Evolutionary conservation across 2,113 vertebrate species (phyloP).

Genomic region (Lampris megalopsis): DNA sequence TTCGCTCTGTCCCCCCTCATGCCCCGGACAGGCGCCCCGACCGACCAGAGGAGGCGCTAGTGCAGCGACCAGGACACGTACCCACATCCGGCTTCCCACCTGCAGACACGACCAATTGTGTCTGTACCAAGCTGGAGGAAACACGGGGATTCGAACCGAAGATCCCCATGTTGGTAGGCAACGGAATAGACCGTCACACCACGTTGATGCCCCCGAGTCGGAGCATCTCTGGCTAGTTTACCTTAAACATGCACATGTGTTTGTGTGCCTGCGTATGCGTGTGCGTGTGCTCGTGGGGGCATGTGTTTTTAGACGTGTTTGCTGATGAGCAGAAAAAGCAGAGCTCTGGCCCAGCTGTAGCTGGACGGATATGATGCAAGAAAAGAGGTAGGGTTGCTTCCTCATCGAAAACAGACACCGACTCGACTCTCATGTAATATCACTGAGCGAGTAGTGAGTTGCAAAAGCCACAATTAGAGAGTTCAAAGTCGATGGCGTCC

Average conservation of each 20-base stretch:
- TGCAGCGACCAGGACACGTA: too few relatives aligned
- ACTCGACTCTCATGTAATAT: slow-evolving; percentile 16
- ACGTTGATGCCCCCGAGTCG: slow-evolving; percentile 10
- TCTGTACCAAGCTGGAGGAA: too few relatives aligned
- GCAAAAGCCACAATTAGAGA: too few relatives aligned
- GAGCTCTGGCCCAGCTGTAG: slow-evolving; percentile 46
- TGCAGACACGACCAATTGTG: too few relatives aligned
- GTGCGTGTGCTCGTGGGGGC: slow-evolving; percentile 6
- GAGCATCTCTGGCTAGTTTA: slow-evolving; percentile 49
- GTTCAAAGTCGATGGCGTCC: too few relatives aligned
- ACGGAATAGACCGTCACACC: too few relatives aligned
- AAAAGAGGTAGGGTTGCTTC: slow-evolving; percentile 43
- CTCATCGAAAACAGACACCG: slow-evolving; percentile 34
- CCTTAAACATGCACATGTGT: slow-evolving; percentile 54
- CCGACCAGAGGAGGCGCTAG: too few relatives aligned
- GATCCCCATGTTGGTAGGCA: too few relatives aligned
- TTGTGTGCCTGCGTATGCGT: slow-evolving; percentile 26
- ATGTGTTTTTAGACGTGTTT: slow-evolving; percentile 43
- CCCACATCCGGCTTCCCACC: too few relatives aligned
- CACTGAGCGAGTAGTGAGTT: neutral
- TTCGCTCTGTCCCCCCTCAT: too few relatives aligned
- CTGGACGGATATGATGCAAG: slow-evolving; percentile 47
- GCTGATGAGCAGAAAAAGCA: slow-evolving; percentile 52
- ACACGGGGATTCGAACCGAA: too few relatives aligned
- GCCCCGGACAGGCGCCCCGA: too few relatives aligned